phyloP scores from a whole-genome alignment of 2,797 vertebrate genomes.

The Phylloscopus collybita region DNA sequence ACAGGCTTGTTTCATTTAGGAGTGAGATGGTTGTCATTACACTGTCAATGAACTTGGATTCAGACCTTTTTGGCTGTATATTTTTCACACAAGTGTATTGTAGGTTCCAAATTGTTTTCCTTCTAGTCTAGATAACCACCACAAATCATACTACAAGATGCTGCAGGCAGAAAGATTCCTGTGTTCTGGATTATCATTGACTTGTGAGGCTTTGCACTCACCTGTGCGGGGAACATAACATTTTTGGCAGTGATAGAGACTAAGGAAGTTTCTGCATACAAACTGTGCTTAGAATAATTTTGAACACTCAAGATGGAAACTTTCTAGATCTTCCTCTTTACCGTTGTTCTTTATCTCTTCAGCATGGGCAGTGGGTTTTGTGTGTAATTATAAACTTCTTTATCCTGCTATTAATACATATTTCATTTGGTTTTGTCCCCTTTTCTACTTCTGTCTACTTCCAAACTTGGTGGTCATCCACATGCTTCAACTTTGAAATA shows the following conservation, averaged over 20 bases:
- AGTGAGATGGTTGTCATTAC: neutral
- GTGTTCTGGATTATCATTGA: neutral
- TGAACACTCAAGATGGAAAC: neutral
- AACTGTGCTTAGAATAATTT: neutral
- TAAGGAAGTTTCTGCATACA: neutral
- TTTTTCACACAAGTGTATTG: neutral
- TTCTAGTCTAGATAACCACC: neutral
- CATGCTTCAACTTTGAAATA: neutral
- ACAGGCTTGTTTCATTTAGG: neutral
- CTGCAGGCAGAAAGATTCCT: neutral
- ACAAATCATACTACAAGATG: neutral
- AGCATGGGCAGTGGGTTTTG: neutral
- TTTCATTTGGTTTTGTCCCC: neutral
- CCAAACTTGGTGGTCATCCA: neutral
- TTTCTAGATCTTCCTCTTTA: neutral
- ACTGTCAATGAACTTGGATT: neutral
- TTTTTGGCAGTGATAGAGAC: neutral
- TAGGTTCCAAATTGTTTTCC: neutral
- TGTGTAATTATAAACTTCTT: neutral
- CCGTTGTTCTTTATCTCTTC: neutral
- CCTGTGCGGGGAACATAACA: accelerated
- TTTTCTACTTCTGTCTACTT: neutral
- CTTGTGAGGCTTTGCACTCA: neutral
- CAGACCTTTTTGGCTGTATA: neutral
- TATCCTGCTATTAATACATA: neutral